phyloP scores from a whole-genome alignment of 2,888 invertebrate genomes.

The Eupithecia inturbata region DNA sequence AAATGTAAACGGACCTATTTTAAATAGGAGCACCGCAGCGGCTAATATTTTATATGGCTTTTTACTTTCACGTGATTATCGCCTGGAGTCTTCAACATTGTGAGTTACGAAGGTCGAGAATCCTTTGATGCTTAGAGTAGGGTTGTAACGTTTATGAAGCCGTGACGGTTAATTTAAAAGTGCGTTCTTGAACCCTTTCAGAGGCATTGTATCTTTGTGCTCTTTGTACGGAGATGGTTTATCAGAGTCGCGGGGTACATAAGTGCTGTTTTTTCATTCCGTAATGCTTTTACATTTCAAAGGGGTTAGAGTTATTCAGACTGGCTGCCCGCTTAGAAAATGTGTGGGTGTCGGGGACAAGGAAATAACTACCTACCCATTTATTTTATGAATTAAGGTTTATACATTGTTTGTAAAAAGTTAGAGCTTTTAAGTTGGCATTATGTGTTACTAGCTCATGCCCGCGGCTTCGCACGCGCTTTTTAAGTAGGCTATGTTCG shows the following conservation, averaged over 20 bases:
- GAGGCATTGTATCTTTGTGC: slow-evolving; percentile 85
- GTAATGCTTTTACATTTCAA: slow-evolving; percentile 85
- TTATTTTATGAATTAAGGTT: background rate
- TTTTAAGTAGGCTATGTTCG: too few relatives aligned
- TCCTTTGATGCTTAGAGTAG: slow-evolving; percentile 51
- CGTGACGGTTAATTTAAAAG: slow-evolving; percentile 81
- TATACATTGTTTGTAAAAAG: background rate
- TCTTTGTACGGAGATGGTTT: slow-evolving; percentile 84
- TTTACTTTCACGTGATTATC: slow-evolving; percentile 55
- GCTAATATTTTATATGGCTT: slow-evolving; percentile 73
- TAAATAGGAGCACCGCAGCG: slow-evolving; percentile 73
- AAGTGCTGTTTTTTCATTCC: slow-evolving; percentile 85
- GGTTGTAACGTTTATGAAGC: slow-evolving; percentile 63
- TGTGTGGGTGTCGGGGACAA: slow-evolving; percentile 77
- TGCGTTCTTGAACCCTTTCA: slow-evolving; percentile 85
- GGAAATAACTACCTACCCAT: slow-evolving; percentile 52
- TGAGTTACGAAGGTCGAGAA: slow-evolving; percentile 52
- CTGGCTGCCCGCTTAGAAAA: slow-evolving; percentile 78
- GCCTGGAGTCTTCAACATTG: slow-evolving; percentile 33
- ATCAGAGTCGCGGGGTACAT: slow-evolving; percentile 83
- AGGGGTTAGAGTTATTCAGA: slow-evolving; percentile 84
- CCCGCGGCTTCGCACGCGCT: too few relatives aligned
- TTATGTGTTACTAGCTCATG: too few relatives aligned
- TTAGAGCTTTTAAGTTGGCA: background rate
- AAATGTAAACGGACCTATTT: slow-evolving; percentile 83